Evolutionary conservation across 2,797 vertebrate genomes (phyloP).

Genomic region (Dallia pectoralis): DNA sequence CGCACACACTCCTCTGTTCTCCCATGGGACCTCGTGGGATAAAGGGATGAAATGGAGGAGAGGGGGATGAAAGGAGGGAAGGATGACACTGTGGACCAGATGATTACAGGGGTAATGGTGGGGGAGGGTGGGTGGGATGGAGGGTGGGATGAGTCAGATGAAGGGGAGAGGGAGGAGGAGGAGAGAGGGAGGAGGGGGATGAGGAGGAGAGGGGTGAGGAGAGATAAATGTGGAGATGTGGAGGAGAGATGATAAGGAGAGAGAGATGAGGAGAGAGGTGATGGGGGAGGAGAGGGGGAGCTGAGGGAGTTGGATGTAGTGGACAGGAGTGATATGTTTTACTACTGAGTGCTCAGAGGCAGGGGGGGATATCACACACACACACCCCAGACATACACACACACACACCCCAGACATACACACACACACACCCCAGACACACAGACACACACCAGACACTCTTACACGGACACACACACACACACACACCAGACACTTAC

Average conservation of each 20-base stretch:
- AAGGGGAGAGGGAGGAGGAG: too few relatives aligned
- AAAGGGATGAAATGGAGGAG: background rate
- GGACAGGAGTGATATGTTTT: background rate
- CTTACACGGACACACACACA: too few relatives aligned
- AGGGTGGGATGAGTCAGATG: too few relatives aligned
- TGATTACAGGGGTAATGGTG: too few relatives aligned
- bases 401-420: slow-evolving; percentile 19
- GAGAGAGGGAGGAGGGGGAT: too few relatives aligned
- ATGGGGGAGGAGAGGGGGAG: background rate
- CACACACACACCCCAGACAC: slow-evolving; percentile 27
- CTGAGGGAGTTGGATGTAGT: background rate
- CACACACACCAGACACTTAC: too few relatives aligned
- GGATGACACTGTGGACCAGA: background rate
- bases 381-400: background rate
- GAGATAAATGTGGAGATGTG: background rate
- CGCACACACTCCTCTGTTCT: background rate
- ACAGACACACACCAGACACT: slow-evolving; percentile 6
- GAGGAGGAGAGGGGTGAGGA: background rate
- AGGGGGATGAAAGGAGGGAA: background rate
- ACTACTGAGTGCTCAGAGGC: background rate
- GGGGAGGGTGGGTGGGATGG: too few relatives aligned
- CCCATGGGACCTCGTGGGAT: background rate
- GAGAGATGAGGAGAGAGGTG: background rate
- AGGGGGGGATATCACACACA: background rate
- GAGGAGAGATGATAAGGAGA: too few relatives aligned